A percentile compares a stretch with the other conserved stretches of the same genome.
Evolutionary conservation across 2,888 invertebrate genomes (phyloP).

Genomic region (Dioctria linearis): DNA sequence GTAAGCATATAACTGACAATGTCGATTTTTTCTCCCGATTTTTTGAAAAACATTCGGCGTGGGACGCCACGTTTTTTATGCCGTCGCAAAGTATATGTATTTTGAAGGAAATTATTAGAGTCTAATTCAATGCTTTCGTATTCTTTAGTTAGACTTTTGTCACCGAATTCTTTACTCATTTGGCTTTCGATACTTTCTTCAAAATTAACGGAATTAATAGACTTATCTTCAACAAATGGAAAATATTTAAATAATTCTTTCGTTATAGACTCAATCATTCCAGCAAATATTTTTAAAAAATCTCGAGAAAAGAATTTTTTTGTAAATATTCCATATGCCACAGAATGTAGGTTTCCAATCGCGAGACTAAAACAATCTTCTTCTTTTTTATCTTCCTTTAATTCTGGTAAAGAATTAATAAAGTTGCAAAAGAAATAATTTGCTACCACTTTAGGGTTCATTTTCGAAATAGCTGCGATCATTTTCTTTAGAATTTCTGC

Average conservation of each 20-base stretch:
- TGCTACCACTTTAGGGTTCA: slow-evolving; percentile 14
- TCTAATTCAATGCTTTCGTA: not conserved
- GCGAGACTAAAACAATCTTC: not conserved
- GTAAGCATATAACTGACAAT: no score
- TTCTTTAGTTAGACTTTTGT: not conserved
- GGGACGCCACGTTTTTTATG: not conserved
- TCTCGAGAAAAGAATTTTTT: not conserved
- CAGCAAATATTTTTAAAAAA: not conserved
- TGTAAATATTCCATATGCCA: not conserved
- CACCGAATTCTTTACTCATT: not conserved
- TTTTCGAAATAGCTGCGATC: slow-evolving; percentile 3
- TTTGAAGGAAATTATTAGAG: not conserved
- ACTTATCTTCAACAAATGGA: not conserved
- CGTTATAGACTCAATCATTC: not conserved
- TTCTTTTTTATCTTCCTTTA: not conserved
- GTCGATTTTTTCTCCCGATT: no score
- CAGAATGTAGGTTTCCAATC: not conserved
- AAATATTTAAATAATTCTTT: not conserved
- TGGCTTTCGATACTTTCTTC: not conserved
- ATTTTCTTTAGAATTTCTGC: not conserved
- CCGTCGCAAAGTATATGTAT: not conserved
- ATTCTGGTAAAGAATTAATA: not conserved
- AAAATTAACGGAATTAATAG: not conserved
- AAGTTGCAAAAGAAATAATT: slow-evolving; percentile 6
- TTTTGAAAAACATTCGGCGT: no score